Conservation (phyloP, 1,140 invertebrate genomes). For the Hypothenemus hampei region DNA sequence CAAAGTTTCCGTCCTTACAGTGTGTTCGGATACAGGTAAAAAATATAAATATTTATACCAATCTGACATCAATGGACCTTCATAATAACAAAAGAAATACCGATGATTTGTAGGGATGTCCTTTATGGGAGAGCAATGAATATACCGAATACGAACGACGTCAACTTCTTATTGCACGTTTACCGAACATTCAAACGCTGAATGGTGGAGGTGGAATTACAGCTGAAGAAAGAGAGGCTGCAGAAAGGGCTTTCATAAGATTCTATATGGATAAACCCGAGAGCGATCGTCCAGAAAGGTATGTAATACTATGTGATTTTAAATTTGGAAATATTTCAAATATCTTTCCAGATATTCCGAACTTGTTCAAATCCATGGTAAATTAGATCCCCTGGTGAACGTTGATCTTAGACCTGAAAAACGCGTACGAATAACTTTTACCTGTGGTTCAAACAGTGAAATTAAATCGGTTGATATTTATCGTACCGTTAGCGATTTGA, state of each 20-base stretch:
- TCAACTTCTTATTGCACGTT: conserved; percentile 77
- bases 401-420: conserved; percentile 81
- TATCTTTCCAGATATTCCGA: conserved; percentile 66
- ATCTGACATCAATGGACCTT: too few relatives aligned
- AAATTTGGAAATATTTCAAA: background rate
- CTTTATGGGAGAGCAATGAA: conserved; percentile 66
- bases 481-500: conserved; percentile 71
- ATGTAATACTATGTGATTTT: conserved; percentile 9
- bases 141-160: conserved; percentile 82
- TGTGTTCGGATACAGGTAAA: conserved; percentile 76
- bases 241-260: conserved; percentile 89
- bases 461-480: conserved; percentile 71
- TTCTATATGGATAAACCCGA: conserved; percentile 85
- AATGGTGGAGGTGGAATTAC: conserved; percentile 85
- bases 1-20: conserved; percentile 73
- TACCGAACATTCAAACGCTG: conserved; percentile 78
- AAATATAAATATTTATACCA: too few relatives aligned
- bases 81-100: too few relatives aligned
- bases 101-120: conserved; percentile 54
- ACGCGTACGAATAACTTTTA: conserved; percentile 77
- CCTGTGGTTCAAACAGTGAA: conserved; percentile 69
- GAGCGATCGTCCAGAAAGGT: conserved; percentile 71
- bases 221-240: conserved; percentile 79
- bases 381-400: conserved; percentile 79
- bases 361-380: conserved; percentile 74